These are phyloP conservation scores for Diplazon laetatorius DNA, from an alignment of 2,888 invertebrate species.

Conservation along the genomic window DNA sequence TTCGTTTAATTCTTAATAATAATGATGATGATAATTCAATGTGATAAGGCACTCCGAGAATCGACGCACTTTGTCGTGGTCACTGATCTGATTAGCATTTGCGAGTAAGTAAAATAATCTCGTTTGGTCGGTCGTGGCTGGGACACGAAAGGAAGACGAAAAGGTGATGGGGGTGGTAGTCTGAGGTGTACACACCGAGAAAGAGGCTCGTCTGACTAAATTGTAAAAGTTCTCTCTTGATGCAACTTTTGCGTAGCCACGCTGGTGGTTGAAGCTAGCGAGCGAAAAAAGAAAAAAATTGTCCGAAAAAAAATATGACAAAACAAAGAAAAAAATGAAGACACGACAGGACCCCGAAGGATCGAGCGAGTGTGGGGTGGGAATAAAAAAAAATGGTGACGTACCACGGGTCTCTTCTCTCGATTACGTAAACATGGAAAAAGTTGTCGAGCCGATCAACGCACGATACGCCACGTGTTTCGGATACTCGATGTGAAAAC, in stretches of 20 bases:
- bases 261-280: slow-evolving; percentile 27
- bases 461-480: slow-evolving; percentile 58
- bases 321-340: slow-evolving; percentile 35
- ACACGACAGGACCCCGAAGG: not conserved
- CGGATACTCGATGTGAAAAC: slow-evolving; percentile 52
- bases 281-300: too few species aligned
- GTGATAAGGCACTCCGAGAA: not conserved
- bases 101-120: slow-evolving; percentile 10
- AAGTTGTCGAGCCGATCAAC: slow-evolving; percentile 68
- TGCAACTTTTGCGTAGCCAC: slow-evolving; percentile 43
- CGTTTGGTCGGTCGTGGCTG: not conserved
- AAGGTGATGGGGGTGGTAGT: not conserved
- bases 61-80: slow-evolving; percentile 1
- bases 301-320: too few species aligned
- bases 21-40: not conserved
- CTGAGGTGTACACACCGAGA: not conserved
- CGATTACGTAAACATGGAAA: slow-evolving; percentile 71
- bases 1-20: not conserved
- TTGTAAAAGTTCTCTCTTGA: slow-evolving; percentile 57
- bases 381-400: slow-evolving; percentile 48
- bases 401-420: slow-evolving; percentile 37
- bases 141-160: slow-evolving; percentile 19
- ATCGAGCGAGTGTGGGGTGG: slow-evolving; percentile 14
- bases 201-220: slow-evolving; percentile 36
- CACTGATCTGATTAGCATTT: slow-evolving; percentile 2